Conservation (phyloP, 2,888 invertebrate genomes). For the Eudasyphora cyanicolor region DNA sequence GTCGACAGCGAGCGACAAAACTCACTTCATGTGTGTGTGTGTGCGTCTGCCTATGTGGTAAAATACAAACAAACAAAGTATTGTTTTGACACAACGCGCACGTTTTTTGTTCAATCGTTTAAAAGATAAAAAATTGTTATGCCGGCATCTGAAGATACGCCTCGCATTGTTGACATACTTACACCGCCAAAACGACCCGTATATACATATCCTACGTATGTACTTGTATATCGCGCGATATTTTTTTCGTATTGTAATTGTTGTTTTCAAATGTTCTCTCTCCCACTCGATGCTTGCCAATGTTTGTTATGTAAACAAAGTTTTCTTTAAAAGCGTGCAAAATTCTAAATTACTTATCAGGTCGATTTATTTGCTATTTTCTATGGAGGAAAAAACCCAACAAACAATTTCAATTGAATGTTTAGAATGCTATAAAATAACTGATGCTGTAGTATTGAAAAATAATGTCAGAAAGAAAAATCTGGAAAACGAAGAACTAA, state of each 20-base stretch:
- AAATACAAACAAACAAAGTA: constrained; percentile 36
- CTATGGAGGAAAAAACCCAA: constrained; percentile 13
- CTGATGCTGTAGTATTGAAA: no score
- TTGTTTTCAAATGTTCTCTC: constrained; percentile 5
- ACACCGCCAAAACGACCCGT: not conserved
- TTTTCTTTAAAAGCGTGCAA: constrained; percentile 37
- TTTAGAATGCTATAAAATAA: no score
- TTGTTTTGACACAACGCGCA: constrained; percentile 55
- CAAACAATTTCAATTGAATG: not conserved
- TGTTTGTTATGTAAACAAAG: constrained; percentile 60
- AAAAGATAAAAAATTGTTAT: constrained; percentile 44
- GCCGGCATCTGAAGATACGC: constrained; percentile 54
- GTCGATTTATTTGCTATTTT: not conserved
- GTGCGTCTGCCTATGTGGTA: not conserved
- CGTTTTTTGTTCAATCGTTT: constrained; percentile 47
- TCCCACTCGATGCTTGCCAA: not conserved
- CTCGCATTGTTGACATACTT: constrained; percentile 24
- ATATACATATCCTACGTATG: constrained; percentile 17
- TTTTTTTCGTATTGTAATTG: not conserved
- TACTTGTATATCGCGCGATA: constrained; percentile 35
- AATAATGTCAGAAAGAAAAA: no score
- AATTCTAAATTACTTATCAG: constrained; percentile 28
- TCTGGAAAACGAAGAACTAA: no score
- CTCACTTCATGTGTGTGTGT: constrained; percentile 22
- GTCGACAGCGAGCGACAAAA: not conserved